Evolutionary conservation across 2,113 vertebrate genomes (phyloP), one percentile per base, ranked within the genome.

Genomic region (Lophotis ruficrista): DNA sequence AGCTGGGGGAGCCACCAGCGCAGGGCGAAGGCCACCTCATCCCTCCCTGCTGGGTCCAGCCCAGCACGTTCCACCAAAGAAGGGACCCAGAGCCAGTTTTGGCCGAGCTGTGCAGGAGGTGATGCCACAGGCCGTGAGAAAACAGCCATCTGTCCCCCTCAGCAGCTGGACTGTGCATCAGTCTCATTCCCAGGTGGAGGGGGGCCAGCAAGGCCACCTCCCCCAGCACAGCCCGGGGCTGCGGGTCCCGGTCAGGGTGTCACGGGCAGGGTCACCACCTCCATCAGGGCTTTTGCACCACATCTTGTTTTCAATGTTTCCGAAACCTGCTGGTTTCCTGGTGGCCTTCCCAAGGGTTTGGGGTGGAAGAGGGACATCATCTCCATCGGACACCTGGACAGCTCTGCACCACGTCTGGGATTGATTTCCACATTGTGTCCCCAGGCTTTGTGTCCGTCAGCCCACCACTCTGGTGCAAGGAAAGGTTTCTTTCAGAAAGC

Each of bases 351-450:
- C 20, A 28, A 47, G 12, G 7, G 6, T 80, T 58, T 65, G 43
- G n/a, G 35, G 4, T 38, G 13, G 20, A n/a, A 22, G 28, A 62
- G 53, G 41, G 48, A 20, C 4, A 9, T 28, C 23, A 11, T 61
- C 45, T 15, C 38, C 2, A 3, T 43, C 41, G 45, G 64, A 30
- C 45, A 12, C 21, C 25, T 3, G 23, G 38, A 6, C 41, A 30
- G 25, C 38, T 60, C 71, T 82, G 27, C 14, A 16, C 50, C 35
- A 12, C 0, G 5, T 1, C 47, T 37, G 51, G 35, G 64, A 95
- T 18, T 31, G 20, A 35, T 60, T 38, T 31, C 45, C 4, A 3
- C 18, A 5, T 9, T 0, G 0, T 1, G 0, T 41, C n/a, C 47
- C 10, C n/a, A 38, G 71, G 47, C 48, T 37, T 27, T 0, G 0